Base-by-base conservation (phyloP, 2,888 invertebrate species). In the Tetranychus piercei region DNA sequence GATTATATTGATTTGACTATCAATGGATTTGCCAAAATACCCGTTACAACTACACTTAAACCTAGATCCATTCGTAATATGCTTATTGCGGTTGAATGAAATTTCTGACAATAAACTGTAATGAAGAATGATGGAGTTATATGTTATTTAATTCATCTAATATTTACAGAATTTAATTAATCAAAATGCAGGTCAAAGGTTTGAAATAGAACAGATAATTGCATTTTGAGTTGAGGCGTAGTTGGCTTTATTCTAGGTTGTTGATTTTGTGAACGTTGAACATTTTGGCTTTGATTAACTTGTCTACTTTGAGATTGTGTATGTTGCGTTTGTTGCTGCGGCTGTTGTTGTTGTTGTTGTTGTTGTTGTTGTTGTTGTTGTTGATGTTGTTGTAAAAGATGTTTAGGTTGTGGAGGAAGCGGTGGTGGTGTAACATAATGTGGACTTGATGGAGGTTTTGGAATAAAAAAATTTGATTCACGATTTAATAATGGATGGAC, bases 401-500 rank as follows among this genome's bases (percentile, higher is more conserved):
- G 34, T 34, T 34, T 34, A 34, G 34, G 55, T 15, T 55, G 9
- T 55, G 34, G 69, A 69, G 15, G 69, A 11, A 69, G n/a, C 1
- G 69, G 9, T 20, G 69, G 69, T 0, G 69, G 9, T 20, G 69
- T 20, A 7, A 55, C 55, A 55, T 55, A 55, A 15, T 55, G 55
- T 55, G 55, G 55, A 55, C 55, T 55, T 55, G 55, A 15, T 1
- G 55, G 55, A 15, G 9, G 9, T 15, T 15, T 55, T 6, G 55
- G 9, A 55, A 9, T 15, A 55, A 15, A 15, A 55, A 55, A 55
- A 7, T 55, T 55, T 55, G 55, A 55, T 55, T 55, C 55, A 15
- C 55, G 55, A 55, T 55, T 55, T 2, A 55, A 3, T 55, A 75
- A 67, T 43, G 75, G 75, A 22, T 75, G 75, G 9, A 75, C 75